Base-by-base conservation (phyloP, 2,888 invertebrate genomes). In the Allacma fusca region DNA sequence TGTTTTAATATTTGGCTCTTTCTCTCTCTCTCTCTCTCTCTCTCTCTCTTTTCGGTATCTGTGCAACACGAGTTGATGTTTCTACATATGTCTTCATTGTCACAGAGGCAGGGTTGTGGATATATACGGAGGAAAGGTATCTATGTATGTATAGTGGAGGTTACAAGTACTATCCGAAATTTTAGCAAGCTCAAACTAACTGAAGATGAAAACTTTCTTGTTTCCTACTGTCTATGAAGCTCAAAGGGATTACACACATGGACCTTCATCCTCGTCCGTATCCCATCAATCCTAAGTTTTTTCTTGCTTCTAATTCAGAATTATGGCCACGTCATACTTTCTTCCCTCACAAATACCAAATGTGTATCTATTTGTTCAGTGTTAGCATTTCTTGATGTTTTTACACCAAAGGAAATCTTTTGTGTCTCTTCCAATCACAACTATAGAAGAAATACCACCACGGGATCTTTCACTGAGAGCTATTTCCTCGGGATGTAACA, bases 241-340 rank as follows among this genome's bases (percentile, higher is more conserved):
- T 73, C 29, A 64, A 40, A 59, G 59, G 73, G 73, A 62, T 73
- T 73, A 73, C 40, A 62, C n/a, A 50, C 40, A 70, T 23, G 13
- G 62, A 62, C 26, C 62, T 62, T 24, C 62, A 21, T 62, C 16
- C 24, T 62, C 24, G 7, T 24, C 2, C 26, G 19, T 62, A 12
- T 26, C 26, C 24, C 62, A 62, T 62, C 62, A 62, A 62, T 62
- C 62, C 24, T 62, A 26, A 13, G 24, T 24, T 26, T 62, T 62
- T 62, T 62, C 62, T 21, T 43, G 5, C 26, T 72, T 72, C 62
- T 74, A 74, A 74, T 74, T 74, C 74, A 74, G 44, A 74, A 74
- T 74, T 64, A 74, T 74, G 40, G 65, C 74, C 74, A 34, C 59
- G 74, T 74, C 74, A 65, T 34, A 72, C 24, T 19, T n/a, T 50